A percentile compares a stretch with the other conserved stretches of the same genome.
Evolutionary conservation across 2,888 invertebrate genomes (phyloP).

Genomic region (Hypercompe scribonia): DNA sequence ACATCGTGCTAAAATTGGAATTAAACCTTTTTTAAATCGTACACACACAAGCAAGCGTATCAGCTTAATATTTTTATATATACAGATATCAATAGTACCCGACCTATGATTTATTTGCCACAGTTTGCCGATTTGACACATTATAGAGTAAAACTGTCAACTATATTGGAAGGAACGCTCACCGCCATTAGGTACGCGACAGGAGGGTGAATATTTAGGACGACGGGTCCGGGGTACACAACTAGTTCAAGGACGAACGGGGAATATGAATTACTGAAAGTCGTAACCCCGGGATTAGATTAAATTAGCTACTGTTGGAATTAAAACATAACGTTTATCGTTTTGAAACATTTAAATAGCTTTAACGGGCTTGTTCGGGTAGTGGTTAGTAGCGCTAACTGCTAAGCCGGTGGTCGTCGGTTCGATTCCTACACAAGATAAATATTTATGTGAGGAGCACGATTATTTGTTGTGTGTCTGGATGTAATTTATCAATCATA

Average conservation of each 20-base stretch:
- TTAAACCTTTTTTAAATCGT: no score
- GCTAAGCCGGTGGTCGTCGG: no score
- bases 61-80: no score
- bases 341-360: background rate
- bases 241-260: conserved; percentile 45
- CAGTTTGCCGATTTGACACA: conserved; percentile 34
- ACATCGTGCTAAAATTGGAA: no score
- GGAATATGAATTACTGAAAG: conserved; percentile 18
- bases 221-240: conserved; percentile 37
- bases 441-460: no score
- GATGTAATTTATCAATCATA: no score
- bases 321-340: background rate
- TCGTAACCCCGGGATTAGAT: background rate
- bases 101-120: conserved; percentile 1
- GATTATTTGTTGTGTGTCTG: no score
- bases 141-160: conserved; percentile 25
- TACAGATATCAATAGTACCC: background rate
- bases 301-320: background rate
- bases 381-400: no score
- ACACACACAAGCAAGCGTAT: no score
- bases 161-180: conserved; percentile 24
- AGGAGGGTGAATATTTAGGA: conserved; percentile 42
- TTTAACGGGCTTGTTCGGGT: no score
- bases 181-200: conserved; percentile 41
- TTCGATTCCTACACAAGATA: no score